Evolutionary conservation across 2,888 invertebrate genomes (phyloP), one percentile per base, ranked within the genome.

Genomic region (Alitta virens): DNA sequence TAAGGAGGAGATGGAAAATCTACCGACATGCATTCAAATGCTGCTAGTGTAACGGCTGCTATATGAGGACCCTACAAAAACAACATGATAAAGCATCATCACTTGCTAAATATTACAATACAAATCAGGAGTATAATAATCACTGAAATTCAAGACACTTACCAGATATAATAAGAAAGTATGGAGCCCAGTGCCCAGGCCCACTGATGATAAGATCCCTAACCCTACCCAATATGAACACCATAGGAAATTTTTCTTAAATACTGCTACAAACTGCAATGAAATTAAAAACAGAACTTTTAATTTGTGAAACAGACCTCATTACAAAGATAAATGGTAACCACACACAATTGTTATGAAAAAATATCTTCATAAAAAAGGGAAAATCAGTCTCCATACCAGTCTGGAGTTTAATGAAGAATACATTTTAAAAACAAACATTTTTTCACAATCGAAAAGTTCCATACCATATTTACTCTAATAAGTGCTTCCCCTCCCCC

Each of bases 1-100:
- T 99, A 99, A 0, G 99, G 99, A 54, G 99, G 99, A 74, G 91
- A 89, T 0, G 98, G 99, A 81, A 99, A 99, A 83, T 96, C 89
- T 40, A 98, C 86, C 25, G 91, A 88, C 55, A 91, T 91, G 82
- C 99, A 99, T 83, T 99, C 98, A 82, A 96, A 97, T 0, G 96
- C 99, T 18, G 99, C 99, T 78, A 99, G 85, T 2, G 99, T 99
- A 50, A 99, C 99, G 62, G 92, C 88, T 63, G 98, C 98, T 84
- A 99, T 99, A 80, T 98, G 97, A 33, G 99, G 99, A n/a, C 99
- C 99, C 85, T 85, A 71, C 21, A 68, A 56, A 42, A 46, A 46
- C 46, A 46, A 46, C 40, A 40, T 40, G n/a, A 46, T n/a, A 21
- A 7, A 46, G 5, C n/a, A 9, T 46, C n/a, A n/a, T 18, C n/a